Conservation (phyloP, 1,140 invertebrate species). For the Maconellicoccus hirsutus region DNA sequence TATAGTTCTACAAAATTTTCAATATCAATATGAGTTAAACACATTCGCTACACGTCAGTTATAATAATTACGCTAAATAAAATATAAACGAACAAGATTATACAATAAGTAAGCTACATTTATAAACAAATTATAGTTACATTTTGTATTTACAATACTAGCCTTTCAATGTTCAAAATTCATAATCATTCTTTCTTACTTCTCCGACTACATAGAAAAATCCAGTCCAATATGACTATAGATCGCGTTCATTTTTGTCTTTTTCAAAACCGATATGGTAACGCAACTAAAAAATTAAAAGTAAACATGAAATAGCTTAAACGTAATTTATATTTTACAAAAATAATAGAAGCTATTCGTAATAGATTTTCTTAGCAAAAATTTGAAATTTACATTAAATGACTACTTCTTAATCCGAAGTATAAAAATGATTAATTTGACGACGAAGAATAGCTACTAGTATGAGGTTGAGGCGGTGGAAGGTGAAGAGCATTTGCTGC, state of each 20-base stretch:
- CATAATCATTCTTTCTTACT: too few relatives aligned
- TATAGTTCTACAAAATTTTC: neutral
- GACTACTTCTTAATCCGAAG: neutral
- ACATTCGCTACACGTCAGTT: neutral
- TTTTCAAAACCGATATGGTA: too few relatives aligned
- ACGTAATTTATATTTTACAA: neutral
- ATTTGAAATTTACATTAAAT: neutral
- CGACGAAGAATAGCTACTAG: neutral
- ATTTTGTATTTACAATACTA: neutral
- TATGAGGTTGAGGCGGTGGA: constrained; percentile 37
- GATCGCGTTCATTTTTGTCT: too few relatives aligned
- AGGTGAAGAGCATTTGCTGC: constrained; percentile 42
- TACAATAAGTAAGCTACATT: neutral
- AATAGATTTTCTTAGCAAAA: neutral
- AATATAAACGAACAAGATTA: neutral
- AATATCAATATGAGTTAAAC: neutral
- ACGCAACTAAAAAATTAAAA: too few relatives aligned
- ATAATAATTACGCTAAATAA: neutral
- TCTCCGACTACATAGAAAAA: too few relatives aligned
- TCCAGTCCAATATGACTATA: too few relatives aligned
- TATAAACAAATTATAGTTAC: neutral
- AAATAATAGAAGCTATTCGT: neutral
- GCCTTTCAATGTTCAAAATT: neutral
- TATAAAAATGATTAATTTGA: neutral
- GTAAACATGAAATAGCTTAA: too few relatives aligned